phyloP scores from a whole-genome alignment of 2,797 vertebrate genomes.

The Leptodactylus fallax region DNA sequence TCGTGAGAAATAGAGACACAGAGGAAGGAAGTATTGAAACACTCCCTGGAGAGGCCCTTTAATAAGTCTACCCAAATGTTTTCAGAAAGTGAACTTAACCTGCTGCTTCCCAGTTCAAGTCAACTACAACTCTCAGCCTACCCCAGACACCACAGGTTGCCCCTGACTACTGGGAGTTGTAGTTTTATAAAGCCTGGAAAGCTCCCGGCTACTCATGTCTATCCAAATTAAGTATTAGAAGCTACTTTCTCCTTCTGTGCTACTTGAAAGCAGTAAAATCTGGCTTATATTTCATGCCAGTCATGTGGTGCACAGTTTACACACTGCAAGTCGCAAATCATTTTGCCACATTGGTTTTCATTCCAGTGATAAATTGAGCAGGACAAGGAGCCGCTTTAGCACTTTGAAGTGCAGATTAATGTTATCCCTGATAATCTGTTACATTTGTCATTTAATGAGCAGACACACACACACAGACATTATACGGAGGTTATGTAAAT shows the following conservation, averaged over 20 bases:
- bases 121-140: neutral
- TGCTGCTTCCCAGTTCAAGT: neutral
- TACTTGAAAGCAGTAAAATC: neutral
- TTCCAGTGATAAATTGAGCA: slow-evolving; percentile 27
- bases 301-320: slow-evolving; percentile 10
- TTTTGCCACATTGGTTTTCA: slow-evolving; percentile 31
- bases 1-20: too few species aligned
- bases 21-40: too few species aligned
- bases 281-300: neutral
- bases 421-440: slow-evolving; percentile 43
- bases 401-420: slow-evolving; percentile 50
- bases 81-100: neutral
- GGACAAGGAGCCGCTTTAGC: slow-evolving; percentile 21
- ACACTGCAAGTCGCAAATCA: slow-evolving; percentile 20
- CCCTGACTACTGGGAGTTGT: neutral
- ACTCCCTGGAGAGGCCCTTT: too few species aligned
- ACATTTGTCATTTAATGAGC: slow-evolving; percentile 45
- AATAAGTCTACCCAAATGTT: too few species aligned
- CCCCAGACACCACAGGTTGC: neutral
- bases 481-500: slow-evolving; percentile 40
- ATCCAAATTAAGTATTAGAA: neutral
- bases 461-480: slow-evolving; percentile 37
- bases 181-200: neutral
- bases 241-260: neutral
- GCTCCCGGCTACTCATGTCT: neutral